Evolutionary conservation across 2,888 invertebrate species (phyloP), one percentile per base, ranked within the genome.

Genomic region (Meandrusa payeni): DNA sequence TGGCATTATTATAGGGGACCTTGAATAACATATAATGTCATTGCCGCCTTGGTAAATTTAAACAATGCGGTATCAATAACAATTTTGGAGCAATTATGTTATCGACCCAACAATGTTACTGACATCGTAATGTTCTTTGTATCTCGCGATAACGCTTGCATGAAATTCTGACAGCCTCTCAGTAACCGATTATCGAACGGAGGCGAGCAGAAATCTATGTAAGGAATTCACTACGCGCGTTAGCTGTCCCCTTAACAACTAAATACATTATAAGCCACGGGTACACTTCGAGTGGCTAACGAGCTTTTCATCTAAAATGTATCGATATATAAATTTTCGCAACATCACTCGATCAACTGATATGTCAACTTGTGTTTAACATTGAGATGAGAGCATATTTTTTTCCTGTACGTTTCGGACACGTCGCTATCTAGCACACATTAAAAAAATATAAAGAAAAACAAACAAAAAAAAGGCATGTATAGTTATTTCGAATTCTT

Each of bases 381-480:
- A 47, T 69, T 59, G 69, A 66, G 70, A 57, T 57, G 77, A 74
- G 80, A 74, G 79, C 74, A 64, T n/a, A 56, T 47, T 40, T 50
- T 59, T 67, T 64, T 56, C 49, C 61, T 24, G 48, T 57, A 54
- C 55, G 47, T 54, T 68, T 76, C 64, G 57, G 71, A 75, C 78
- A 74, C 76, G 70, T 76, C 74, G 76, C 76, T 67, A 69, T 52
- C 58, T 51, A 69, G 79, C 79, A 76, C 79, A 72, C 59, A 66
- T 59, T 73, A 59, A 56, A 62, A 61, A 27, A 52, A 50, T n/a
- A 48, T 47, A 51, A 46, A 51, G 42, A 46, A 41, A 49, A 27
- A 22, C 29, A 41, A 52, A 44, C 50, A 40, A 52, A 53, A 54
- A 56, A 55, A 26, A 26, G 7, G 24, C 9, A 24, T 13, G 12